A percentile compares a stretch with the other conserved stretches of the same genome.
phyloP scores from a whole-genome alignment of 2,113 vertebrate species.

The Nansenia antarctica region DNA sequence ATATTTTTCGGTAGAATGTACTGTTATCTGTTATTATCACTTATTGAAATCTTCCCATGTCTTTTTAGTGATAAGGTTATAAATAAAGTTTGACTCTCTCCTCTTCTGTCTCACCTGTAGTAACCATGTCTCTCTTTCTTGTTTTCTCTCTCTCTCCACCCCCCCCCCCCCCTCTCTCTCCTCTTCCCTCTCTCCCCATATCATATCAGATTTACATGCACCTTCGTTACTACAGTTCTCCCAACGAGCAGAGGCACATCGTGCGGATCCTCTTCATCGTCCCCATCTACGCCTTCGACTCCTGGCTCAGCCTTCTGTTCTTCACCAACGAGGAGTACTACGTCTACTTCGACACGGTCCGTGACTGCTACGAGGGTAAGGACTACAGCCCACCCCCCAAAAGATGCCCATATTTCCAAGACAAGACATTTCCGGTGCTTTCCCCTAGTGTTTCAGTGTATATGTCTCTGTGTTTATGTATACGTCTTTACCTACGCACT shows the following conservation, averaged over 20 bases:
- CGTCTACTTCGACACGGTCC: slow-evolving; percentile 93
- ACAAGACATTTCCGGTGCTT: not conserved
- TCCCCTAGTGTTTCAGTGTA: not conserved
- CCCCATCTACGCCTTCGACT: slow-evolving; percentile 96
- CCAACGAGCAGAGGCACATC: slow-evolving; percentile 94
- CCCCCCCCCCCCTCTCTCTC: not conserved
- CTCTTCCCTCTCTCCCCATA: not conserved
- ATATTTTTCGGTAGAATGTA: not conserved
- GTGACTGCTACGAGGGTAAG: slow-evolving; percentile 97
- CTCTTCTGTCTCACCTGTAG: not conserved
- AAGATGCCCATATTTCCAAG: too few species aligned
- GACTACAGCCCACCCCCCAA: rapidly evolving
- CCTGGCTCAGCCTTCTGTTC: slow-evolving; percentile 98
- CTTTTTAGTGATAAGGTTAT: not conserved
- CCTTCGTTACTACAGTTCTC: slow-evolving; percentile 92
- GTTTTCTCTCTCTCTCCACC: not conserved
- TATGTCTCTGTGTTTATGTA: not conserved
- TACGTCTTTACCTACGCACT: not conserved
- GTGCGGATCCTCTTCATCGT: slow-evolving; percentile 97
- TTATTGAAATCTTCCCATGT: not conserved
- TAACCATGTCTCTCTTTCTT: not conserved
- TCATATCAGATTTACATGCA: slow-evolving; percentile 98
- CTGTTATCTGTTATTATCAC: too few species aligned
- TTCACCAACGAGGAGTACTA: slow-evolving; percentile 99
- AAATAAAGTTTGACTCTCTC: not conserved